phyloP scores from a whole-genome alignment of 1,140 invertebrate genomes.

The Drosophila parvula region DNA sequence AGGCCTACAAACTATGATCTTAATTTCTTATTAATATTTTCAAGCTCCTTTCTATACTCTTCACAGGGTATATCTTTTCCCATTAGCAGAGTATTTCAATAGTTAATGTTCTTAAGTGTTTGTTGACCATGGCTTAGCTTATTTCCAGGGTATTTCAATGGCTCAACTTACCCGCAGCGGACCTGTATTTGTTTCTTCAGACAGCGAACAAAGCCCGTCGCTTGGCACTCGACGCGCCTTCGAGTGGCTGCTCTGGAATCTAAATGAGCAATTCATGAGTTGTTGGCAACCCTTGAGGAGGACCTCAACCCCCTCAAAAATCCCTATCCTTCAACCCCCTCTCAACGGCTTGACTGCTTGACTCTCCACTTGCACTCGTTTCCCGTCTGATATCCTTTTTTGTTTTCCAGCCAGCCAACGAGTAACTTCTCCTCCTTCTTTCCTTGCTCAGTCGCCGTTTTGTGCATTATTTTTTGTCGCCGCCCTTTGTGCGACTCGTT shows the following conservation, averaged over 20 bases:
- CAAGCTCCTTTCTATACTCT: background rate
- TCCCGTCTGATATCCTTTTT: constrained; percentile 41
- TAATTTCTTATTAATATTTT: background rate
- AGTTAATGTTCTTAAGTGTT: too few species aligned
- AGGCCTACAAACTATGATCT: background rate
- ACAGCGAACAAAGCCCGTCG: constrained; percentile 37
- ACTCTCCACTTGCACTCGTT: constrained; percentile 32
- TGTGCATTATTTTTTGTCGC: constrained; percentile 32
- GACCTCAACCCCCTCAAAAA: background rate
- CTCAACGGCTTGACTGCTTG: constrained; percentile 11
- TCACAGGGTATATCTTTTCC: background rate
- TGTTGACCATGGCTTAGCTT: too few species aligned
- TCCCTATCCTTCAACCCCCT: background rate
- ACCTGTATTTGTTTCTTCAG: constrained; percentile 8
- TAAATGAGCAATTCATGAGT: constrained; percentile 81
- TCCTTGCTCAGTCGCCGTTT: constrained; percentile 13
- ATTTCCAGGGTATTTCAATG: constrained; percentile 12
- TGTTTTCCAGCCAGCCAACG: background rate
- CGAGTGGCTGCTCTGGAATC: constrained; percentile 70
- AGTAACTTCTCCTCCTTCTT: background rate
- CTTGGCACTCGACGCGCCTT: constrained; percentile 63
- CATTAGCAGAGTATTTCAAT: background rate
- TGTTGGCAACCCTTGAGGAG: constrained; percentile 75
- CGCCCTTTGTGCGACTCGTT: constrained; percentile 49
- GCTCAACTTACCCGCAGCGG: background rate